Conservation (phyloP, 2,797 vertebrate species). For the Sarcophilus harrisii region DNA sequence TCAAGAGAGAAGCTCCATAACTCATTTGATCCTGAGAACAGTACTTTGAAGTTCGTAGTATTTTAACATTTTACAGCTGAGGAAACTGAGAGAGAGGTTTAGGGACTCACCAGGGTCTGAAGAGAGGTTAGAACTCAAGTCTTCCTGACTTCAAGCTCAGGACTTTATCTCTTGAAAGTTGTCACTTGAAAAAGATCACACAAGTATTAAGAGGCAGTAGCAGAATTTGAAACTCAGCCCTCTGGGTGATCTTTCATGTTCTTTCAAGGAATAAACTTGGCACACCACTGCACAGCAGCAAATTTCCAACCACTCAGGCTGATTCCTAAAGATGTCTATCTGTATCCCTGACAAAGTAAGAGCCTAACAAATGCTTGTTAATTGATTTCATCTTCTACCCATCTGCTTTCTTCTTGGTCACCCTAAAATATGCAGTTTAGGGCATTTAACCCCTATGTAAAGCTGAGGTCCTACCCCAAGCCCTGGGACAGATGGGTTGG, state of each 20-base stretch:
- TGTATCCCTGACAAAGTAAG: background rate
- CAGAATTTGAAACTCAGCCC: background rate
- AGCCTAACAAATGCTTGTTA: background rate
- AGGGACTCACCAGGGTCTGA: background rate
- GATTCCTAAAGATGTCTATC: background rate
- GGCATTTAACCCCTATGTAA: background rate
- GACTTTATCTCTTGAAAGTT: background rate
- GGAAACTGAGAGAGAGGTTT: background rate
- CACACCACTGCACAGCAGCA: background rate
- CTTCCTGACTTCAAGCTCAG: background rate
- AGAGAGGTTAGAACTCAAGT: background rate
- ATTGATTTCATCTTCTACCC: background rate
- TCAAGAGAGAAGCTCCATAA: background rate
- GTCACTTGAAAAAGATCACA: background rate
- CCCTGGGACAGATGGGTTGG: background rate
- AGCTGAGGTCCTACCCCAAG: background rate
- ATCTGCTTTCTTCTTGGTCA: background rate
- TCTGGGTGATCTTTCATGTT: background rate
- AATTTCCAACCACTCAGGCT: background rate
- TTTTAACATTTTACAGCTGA: background rate
- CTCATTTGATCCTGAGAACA: background rate
- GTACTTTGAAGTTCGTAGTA: background rate
- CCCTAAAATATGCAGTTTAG: background rate
- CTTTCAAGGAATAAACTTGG: background rate
- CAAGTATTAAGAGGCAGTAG: background rate